phyloP scores from a whole-genome alignment of 2,113 vertebrate species.

The Dipodomys spectabilis region DNA sequence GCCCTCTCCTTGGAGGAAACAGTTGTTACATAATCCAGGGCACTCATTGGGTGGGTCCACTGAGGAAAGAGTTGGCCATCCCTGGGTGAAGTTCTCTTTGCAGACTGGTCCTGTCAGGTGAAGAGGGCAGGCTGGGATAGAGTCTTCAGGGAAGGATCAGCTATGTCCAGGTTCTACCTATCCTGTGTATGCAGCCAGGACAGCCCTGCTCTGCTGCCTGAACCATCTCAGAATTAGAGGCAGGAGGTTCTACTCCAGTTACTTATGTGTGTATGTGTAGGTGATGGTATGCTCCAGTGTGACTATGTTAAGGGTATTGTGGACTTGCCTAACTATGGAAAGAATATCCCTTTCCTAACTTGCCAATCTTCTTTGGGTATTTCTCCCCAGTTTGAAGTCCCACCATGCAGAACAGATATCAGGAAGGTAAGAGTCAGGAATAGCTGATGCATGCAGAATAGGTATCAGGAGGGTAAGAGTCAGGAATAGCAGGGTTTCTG shows the following conservation, averaged over 20 bases:
- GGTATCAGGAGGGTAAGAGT: not conserved
- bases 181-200: not conserved
- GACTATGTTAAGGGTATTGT: not conserved
- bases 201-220: not conserved
- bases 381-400: not conserved
- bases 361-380: not conserved
- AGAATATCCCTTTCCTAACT: not conserved
- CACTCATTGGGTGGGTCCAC: not conserved
- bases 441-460: not conserved
- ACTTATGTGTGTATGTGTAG: accelerated
- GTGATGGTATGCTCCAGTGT: not conserved
- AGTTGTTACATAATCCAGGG: not conserved
- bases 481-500: constrained; percentile 11
- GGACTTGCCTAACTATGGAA: not conserved
- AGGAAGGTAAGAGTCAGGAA: not conserved
- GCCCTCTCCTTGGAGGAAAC: not conserved
- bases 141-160: not conserved
- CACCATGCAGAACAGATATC: not conserved
- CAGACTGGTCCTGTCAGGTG: not conserved
- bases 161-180: not conserved
- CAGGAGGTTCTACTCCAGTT: not conserved
- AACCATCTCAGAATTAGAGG: not conserved
- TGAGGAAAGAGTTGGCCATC: not conserved
- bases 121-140: not conserved
- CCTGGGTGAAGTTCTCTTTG: not conserved